Percentiles rank a stretch among this genome's conserved stretches.
phyloP scores from a whole-genome alignment of 2,797 vertebrate genomes.

The Tadarida brasiliensis region DNA sequence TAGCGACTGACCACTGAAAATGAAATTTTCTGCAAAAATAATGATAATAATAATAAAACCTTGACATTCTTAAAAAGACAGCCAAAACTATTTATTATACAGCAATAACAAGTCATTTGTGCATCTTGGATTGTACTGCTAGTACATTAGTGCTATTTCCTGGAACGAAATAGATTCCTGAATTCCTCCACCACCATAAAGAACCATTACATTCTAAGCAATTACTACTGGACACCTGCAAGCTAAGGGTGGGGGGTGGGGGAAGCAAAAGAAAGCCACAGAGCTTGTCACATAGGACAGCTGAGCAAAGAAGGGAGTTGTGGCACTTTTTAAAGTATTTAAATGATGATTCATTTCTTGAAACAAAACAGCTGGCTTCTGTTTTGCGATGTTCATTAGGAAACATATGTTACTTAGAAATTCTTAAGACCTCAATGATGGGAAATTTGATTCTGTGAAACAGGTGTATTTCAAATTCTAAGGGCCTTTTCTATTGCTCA shows the following conservation, averaged over 20 bases:
- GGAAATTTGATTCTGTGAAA: constrained; percentile 80
- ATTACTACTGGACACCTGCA: not conserved
- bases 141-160: not conserved
- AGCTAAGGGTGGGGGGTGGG: not conserved
- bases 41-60: constrained; percentile 14
- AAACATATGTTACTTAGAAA: constrained; percentile 82
- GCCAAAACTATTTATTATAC: not conserved
- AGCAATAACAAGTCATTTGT: constrained; percentile 30
- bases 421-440: constrained; percentile 67
- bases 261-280: constrained; percentile 56
- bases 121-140: not conserved
- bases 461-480: constrained; percentile 73
- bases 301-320: constrained; percentile 79
- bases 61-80: constrained; percentile 65
- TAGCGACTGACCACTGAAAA: constrained; percentile 53
- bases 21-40: constrained; percentile 61
- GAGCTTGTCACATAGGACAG: constrained; percentile 78
- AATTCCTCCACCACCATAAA: not conserved
- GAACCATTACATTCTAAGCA: constrained; percentile 45
- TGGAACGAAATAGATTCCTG: constrained; percentile 6
- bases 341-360: constrained; percentile 83
- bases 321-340: constrained; percentile 70
- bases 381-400: constrained; percentile 80
- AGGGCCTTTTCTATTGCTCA: constrained; percentile 55
- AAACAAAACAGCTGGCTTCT: constrained; percentile 80